Percentiles rank a stretch among this genome's conserved stretches.
Conservation (phyloP, 2,797 vertebrate species). For the Miichthys miiuy region DNA sequence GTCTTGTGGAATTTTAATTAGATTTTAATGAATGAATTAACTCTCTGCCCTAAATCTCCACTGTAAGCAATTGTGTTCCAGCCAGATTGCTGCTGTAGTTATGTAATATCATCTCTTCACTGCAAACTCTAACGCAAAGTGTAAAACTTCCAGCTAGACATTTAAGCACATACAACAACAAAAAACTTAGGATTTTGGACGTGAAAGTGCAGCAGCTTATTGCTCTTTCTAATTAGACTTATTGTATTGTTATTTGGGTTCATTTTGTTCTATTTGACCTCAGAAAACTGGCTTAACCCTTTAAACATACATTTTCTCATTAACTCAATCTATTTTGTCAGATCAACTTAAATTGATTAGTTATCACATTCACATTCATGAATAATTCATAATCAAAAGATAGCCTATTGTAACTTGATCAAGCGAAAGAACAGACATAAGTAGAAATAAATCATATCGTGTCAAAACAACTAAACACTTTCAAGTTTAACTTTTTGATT, state of each 20-base stretch:
- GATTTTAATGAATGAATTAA: conserved; percentile 38
- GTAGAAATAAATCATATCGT: neutral
- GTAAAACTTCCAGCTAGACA: neutral
- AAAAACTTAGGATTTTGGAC: neutral
- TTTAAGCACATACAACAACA: neutral
- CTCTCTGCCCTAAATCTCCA: conserved; percentile 26
- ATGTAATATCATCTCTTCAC: conserved; percentile 25
- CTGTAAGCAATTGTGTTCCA: conserved; percentile 31
- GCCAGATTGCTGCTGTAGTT: conserved; percentile 33
- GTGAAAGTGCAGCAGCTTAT: neutral
- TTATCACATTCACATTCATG: neutral
- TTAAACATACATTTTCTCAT: neutral
- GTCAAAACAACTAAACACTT: too few species aligned
- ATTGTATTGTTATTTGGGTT: neutral
- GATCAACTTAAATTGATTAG: neutral
- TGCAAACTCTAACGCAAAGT: conserved; percentile 10
- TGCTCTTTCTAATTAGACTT: neutral
- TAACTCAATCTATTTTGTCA: neutral
- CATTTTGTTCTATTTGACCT: neutral
- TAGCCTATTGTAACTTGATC: neutral
- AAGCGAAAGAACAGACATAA: neutral
- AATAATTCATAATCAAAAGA: neutral
- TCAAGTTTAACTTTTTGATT: too few species aligned
- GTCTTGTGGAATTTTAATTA: conserved; percentile 60
- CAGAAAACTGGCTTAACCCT: neutral